A percentile compares a stretch with the other conserved stretches of the same genome.
Conservation (phyloP, 2,888 invertebrate genomes). For the Diaprepes abbreviatus region DNA sequence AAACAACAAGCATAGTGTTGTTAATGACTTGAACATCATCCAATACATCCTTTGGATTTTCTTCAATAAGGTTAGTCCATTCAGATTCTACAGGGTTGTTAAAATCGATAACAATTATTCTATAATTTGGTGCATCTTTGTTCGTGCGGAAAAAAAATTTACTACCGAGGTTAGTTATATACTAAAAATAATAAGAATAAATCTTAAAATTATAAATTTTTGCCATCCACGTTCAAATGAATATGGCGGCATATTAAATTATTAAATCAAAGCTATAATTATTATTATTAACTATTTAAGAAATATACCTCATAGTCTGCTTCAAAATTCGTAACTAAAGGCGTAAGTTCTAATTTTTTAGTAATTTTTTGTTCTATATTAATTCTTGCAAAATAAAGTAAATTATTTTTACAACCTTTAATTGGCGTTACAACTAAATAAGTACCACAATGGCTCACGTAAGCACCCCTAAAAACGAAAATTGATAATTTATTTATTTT, state of each 20-base stretch:
- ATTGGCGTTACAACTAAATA: constrained; percentile 88
- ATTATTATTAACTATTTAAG: neutral
- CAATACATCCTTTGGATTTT: constrained; percentile 88
- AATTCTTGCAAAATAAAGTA: constrained; percentile 88
- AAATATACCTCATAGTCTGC: constrained; percentile 88
- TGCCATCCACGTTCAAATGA: too few relatives aligned
- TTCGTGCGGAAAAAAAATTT: constrained; percentile 92
- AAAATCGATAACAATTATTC: constrained; percentile 87
- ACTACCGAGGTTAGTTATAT: constrained; percentile 89
- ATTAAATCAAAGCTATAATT: too few relatives aligned
- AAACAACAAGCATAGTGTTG: constrained; percentile 86
- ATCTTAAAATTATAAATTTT: constrained; percentile 2
- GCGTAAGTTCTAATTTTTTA: constrained; percentile 78
- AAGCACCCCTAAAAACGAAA: constrained; percentile 75
- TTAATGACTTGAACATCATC: constrained; percentile 91
- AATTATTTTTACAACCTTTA: constrained; percentile 93
- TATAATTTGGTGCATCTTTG: constrained; percentile 93
- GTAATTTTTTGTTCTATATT: constrained; percentile 74
- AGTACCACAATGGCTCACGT: constrained; percentile 91
- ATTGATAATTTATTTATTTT: too few relatives aligned
- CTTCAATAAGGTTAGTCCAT: constrained; percentile 87
- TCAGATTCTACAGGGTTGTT: constrained; percentile 78
- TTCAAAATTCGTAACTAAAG: constrained; percentile 90
- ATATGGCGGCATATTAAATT: too few relatives aligned
- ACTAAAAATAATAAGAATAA: constrained; percentile 71